These are phyloP conservation scores for Nemurella pictetii DNA, from an alignment of 2,888 invertebrate genomes.

Conservation along the genomic window DNA sequence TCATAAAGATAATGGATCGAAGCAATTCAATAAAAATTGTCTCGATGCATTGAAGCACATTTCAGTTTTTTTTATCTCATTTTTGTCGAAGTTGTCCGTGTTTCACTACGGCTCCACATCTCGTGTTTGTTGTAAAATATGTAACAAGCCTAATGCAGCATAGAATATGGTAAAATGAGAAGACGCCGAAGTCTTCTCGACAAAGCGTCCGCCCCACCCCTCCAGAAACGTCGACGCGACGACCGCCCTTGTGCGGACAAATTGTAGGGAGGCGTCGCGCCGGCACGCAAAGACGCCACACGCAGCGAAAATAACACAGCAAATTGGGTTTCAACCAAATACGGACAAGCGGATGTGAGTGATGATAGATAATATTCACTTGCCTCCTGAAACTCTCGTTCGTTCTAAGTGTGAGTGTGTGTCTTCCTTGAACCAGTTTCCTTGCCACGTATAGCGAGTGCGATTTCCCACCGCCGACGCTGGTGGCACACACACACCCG, in stretches of 20 bases:
- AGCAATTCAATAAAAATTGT: constrained; percentile 40
- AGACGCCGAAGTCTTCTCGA: not conserved
- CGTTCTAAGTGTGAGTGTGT: not conserved
- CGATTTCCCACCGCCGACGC: not conserved
- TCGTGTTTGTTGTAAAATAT: constrained; percentile 25
- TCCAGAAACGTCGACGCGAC: constrained; percentile 7
- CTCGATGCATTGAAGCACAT: constrained; percentile 41
- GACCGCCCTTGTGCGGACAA: not conserved
- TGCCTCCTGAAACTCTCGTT: not conserved
- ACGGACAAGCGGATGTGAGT: constrained; percentile 20
- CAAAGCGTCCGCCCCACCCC: constrained; percentile 25
- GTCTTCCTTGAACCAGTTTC: not conserved
- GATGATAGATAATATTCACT: constrained; percentile 20
- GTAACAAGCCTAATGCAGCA: constrained; percentile 32
- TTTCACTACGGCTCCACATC: constrained; percentile 6
- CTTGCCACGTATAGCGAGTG: not conserved
- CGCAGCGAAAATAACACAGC: constrained; percentile 29
- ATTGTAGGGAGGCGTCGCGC: not conserved
- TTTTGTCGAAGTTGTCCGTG: constrained; percentile 24
- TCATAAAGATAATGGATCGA: constrained; percentile 38
- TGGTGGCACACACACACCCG: not conserved
- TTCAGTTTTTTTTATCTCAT: constrained; percentile 18
- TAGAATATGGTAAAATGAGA: constrained; percentile 14
- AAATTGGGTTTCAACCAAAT: constrained; percentile 28
- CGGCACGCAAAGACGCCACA: constrained; percentile 19